Evolutionary conservation across 2,797 vertebrate species (phyloP).

Genomic region (Arnoldichthys spilopterus): DNA sequence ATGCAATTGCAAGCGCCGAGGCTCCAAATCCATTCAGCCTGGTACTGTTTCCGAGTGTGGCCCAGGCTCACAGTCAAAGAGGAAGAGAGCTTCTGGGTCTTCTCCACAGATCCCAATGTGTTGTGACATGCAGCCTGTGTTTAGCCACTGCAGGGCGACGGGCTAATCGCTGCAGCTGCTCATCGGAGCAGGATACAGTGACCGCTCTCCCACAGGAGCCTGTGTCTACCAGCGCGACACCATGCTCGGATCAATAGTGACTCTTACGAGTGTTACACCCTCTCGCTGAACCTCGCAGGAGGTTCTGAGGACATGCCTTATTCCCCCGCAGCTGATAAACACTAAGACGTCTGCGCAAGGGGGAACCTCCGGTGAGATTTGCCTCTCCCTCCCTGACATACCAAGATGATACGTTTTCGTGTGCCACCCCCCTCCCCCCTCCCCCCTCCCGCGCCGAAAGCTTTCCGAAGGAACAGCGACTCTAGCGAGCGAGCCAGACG

Average conservation of each 20-base stretch:
- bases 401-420: conserved; percentile 6
- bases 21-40: conserved; percentile 1
- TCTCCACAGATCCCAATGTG: conserved; percentile 60
- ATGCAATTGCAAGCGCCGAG: no score
- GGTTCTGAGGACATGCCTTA: conserved; percentile 19
- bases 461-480: conserved; percentile 23
- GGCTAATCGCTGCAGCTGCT: conserved; percentile 71
- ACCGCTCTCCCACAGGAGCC: conserved; percentile 28
- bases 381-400: conserved; percentile 33
- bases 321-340: conserved; percentile 36
- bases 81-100: background rate
- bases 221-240: conserved; percentile 28
- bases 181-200: conserved; percentile 64
- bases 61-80: background rate
- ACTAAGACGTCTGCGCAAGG: background rate
- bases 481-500: conserved; percentile 15
- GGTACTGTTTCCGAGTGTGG: conserved; percentile 1
- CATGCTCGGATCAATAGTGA: conserved; percentile 48
- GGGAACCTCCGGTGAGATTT: conserved; percentile 34
- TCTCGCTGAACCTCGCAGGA: conserved; percentile 29
- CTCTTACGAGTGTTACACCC: conserved; percentile 44
- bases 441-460: background rate
- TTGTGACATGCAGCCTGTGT: conserved; percentile 60
- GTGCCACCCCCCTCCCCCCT: no score
- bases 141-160: conserved; percentile 62